These are phyloP conservation scores for Chroicocephalus ridibundus DNA, from an alignment of 2,113 vertebrate species.

Conservation along the genomic window DNA sequence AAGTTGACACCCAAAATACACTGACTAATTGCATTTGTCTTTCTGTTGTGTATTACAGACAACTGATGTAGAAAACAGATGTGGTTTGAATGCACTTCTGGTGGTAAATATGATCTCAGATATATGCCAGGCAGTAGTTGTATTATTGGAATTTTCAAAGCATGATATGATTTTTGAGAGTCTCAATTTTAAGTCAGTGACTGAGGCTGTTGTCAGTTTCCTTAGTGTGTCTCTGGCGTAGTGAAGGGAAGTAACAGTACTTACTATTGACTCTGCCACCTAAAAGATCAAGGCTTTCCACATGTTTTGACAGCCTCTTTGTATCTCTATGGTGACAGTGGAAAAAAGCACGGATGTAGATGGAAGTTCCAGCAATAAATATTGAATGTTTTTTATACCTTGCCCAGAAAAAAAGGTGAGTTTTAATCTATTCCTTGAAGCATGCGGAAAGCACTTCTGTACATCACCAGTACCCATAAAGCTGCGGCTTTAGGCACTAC, in stretches of 20 bases:
- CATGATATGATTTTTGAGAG: neutral
- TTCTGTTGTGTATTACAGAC: neutral
- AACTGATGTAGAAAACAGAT: neutral
- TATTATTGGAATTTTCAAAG: neutral
- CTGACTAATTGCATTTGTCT: neutral
- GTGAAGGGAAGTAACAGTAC: neutral
- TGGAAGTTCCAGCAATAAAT: neutral
- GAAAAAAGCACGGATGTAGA: neutral
- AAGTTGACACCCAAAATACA: neutral
- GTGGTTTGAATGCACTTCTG: neutral
- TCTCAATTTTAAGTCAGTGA: neutral
- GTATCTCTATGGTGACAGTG: neutral
- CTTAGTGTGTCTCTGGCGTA: neutral
- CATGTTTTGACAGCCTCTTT: neutral
- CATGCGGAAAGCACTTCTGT: neutral
- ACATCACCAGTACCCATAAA: neutral
- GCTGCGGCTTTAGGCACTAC: constrained; percentile 4
- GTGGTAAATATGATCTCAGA: neutral
- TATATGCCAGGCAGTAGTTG: neutral
- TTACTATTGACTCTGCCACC: neutral
- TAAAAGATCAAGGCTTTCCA: neutral
- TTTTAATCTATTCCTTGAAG: neutral
- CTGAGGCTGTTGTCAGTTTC: neutral
- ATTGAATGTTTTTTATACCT: neutral
- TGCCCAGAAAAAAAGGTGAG: neutral